phyloP scores from a whole-genome alignment of 2,797 vertebrate species.

The Rhabdophis nuchalis region DNA sequence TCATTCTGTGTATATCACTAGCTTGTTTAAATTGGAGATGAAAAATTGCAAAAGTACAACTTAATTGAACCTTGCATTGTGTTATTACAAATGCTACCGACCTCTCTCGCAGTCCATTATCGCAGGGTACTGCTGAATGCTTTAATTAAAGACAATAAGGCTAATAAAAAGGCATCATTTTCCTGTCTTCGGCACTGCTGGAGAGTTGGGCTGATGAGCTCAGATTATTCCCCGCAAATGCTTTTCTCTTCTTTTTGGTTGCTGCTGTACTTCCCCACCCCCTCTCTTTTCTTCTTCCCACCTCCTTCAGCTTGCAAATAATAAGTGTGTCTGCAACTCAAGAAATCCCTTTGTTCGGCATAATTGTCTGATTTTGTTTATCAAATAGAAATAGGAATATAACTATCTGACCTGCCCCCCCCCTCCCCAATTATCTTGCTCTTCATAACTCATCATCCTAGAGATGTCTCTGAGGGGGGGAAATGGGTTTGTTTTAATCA shows the following conservation, averaged over 20 bases:
- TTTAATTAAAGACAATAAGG: constrained; percentile 74
- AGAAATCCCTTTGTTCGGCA: constrained; percentile 43
- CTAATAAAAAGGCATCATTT: constrained; percentile 71
- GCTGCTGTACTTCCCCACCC: constrained; percentile 37
- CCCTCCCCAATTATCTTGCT: not conserved
- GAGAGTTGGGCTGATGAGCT: constrained; percentile 60
- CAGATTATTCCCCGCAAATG: constrained; percentile 63
- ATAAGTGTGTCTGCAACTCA: constrained; percentile 40
- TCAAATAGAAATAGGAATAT: constrained; percentile 34
- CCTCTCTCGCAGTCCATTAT: constrained; percentile 68
- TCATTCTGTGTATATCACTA: constrained; percentile 46
- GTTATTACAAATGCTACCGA: constrained; percentile 63
- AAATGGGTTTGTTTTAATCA: not conserved
- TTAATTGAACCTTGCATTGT: constrained; percentile 68
- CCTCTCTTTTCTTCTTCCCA: constrained; percentile 21
- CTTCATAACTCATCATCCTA: not conserved
- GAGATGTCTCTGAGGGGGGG: not conserved
- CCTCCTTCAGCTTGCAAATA: constrained; percentile 63
- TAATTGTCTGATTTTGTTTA: constrained; percentile 34
- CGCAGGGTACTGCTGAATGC: constrained; percentile 62
- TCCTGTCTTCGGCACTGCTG: constrained; percentile 65
- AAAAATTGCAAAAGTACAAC: constrained; percentile 63
- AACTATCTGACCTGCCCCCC: constrained; percentile 10
- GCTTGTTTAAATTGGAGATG: constrained; percentile 65
- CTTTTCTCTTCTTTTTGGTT: constrained; percentile 48